Evolutionary conservation across 2,113 vertebrate genomes (phyloP), one percentile per base, ranked within the genome.

Genomic region (Callorhinus ursinus): DNA sequence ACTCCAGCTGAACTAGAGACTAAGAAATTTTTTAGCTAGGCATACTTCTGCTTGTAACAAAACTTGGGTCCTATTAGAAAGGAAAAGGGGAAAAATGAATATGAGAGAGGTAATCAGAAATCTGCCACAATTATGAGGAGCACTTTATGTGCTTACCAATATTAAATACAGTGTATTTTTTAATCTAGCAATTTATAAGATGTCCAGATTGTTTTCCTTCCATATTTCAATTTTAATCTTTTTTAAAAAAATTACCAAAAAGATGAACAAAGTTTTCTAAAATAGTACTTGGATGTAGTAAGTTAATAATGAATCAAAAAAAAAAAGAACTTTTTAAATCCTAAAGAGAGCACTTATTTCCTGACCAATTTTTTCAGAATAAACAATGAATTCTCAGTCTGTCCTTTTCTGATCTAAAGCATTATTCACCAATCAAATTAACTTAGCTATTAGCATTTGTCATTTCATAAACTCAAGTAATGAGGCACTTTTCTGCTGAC

Each of bases 291-390:
- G 46, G 31, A 88, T 42, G 4, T 21, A 94, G 42, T 82, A 96
- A 74, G 2, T 63, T 83, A 98, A 89, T 92, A 88, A 24, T 55
- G 42, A 95, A 79, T 83, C 10, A 96, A 97, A 97, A 53, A 87
- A 95, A n/a, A 26, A 22, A n/a, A 94, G 26, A 77, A 97, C 49
- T 94, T 97, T 61, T 63, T 51, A 86, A 94, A 89, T 74, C 49
- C 22, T 8, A 0, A 89, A 92, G 22, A 71, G 0, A 77, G 26
- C 77, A 91, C 96, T 93, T 79, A 95, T 67, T 80, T 63, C 61
- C 55, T 36, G 28, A 80, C 53, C 90, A 67, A 67, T 31, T n/a
- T 46, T 94, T 1, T 28, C 14, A 69, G 76, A 89, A 82, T 72
- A 57, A 71, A 86, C 65, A 97, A 85, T 55, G 82, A 94, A 72